Evolutionary conservation across 2,797 vertebrate species (phyloP).

Genomic region (Muscicapa striata): DNA sequence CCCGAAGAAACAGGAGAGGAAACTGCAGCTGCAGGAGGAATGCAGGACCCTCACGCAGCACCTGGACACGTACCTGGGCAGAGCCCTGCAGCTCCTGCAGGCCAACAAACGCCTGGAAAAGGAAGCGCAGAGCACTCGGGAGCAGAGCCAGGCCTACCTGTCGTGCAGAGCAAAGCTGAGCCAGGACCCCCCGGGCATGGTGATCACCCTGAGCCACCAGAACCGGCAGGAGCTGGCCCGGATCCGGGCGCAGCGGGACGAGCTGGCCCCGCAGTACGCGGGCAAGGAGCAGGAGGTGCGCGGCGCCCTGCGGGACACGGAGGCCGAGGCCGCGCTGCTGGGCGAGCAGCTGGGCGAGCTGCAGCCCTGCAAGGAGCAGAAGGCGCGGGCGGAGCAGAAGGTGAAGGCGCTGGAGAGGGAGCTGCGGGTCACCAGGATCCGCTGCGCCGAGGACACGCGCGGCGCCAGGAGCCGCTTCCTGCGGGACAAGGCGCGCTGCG

Average conservation of each 20-base stretch:
- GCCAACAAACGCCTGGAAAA: background rate
- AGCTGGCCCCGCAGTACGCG: fast-evolving
- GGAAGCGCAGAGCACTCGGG: background rate
- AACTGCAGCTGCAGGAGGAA: background rate
- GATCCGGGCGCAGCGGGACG: background rate
- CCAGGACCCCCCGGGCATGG: background rate
- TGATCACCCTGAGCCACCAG: background rate
- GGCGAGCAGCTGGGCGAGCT: background rate
- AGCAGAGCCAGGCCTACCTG: background rate
- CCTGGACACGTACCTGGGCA: background rate
- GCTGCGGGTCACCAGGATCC: background rate
- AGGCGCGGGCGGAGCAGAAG: background rate
- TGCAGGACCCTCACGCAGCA: background rate
- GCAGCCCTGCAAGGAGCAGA: background rate
- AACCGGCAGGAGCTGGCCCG: fast-evolving
- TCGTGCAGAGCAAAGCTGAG: background rate
- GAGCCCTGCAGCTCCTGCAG: background rate
- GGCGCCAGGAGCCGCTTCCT: background rate
- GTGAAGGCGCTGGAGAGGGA: background rate
- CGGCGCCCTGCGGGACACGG: background rate
- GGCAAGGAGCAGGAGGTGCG: background rate
- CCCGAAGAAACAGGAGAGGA: background rate
- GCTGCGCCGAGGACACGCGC: background rate
- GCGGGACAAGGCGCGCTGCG: fast-evolving
- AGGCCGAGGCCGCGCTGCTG: background rate